These are phyloP conservation scores for Pteronotus mesoamericanus DNA, from an alignment of 2,797 vertebrate genomes.

Conservation along the genomic window DNA sequence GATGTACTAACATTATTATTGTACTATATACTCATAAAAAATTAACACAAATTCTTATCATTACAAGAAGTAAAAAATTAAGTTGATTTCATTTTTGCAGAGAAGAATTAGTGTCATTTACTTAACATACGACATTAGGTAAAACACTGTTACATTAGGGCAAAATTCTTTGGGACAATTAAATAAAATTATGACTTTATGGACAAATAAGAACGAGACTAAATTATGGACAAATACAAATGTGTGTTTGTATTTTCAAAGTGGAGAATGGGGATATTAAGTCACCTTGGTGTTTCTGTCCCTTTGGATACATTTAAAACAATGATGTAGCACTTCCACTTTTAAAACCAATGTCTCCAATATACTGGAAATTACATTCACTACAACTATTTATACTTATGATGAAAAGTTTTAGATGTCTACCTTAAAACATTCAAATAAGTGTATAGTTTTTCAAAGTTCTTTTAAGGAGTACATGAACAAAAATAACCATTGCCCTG, in stretches of 20 bases:
- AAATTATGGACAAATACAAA: slow-evolving; percentile 11
- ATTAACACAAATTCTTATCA: slow-evolving; percentile 30
- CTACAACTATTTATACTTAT: background rate
- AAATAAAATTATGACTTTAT: slow-evolving; percentile 25
- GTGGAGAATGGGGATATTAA: background rate
- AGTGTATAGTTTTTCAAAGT: background rate
- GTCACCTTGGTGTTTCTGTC: slow-evolving; percentile 19
- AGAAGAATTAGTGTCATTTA: background rate
- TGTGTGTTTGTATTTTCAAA: slow-evolving; percentile 34
- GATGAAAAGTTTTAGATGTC: background rate
- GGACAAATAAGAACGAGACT: slow-evolving; percentile 18
- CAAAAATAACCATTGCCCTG: background rate
- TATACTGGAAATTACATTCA: background rate
- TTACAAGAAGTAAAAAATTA: slow-evolving; percentile 10
- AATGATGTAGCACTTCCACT: slow-evolving; percentile 28
- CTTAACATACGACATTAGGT: slow-evolving; percentile 4
- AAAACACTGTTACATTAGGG: background rate
- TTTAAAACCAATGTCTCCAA: slow-evolving; percentile 32
- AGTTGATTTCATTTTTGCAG: background rate
- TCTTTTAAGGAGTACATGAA: background rate
- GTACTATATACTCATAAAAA: background rate
- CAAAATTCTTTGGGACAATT: slow-evolving; percentile 24
- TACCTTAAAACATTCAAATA: background rate
- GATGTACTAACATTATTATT: background rate
- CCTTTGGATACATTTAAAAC: slow-evolving; percentile 40